Conservation (phyloP, 1,140 invertebrate species). For the Monochamus saltuarius region DNA sequence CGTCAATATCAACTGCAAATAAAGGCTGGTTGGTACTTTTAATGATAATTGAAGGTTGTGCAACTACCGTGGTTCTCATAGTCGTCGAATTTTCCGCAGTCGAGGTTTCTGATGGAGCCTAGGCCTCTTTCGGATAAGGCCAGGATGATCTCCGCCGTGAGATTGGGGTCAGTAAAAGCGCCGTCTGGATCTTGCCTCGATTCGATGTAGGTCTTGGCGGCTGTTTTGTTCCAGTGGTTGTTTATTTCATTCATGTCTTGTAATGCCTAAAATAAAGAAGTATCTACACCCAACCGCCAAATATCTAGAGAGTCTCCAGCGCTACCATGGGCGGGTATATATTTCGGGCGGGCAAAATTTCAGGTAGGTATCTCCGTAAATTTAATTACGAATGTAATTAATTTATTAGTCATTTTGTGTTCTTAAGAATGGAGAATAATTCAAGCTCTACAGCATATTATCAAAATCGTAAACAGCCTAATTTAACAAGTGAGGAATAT, state of each 20-base stretch:
- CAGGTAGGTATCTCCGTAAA: too few species aligned
- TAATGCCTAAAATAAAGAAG: slow-evolving; percentile 59
- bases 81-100: slow-evolving; percentile 61
- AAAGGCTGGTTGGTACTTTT: background rate
- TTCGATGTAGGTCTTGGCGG: slow-evolving; percentile 71
- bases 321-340: too few species aligned
- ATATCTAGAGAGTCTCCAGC: too few species aligned
- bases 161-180: slow-evolving; percentile 71
- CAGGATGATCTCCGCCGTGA: slow-evolving; percentile 74
- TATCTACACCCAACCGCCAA: too few species aligned
- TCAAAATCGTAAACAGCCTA: too few species aligned
- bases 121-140: slow-evolving; percentile 64
- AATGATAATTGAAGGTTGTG: too few species aligned
- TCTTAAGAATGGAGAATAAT: too few species aligned
- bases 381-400: too few species aligned
- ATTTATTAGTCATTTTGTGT: too few species aligned
- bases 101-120: slow-evolving; percentile 65
- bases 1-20: slow-evolving; percentile 48
- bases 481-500: too few species aligned
- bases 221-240: slow-evolving; percentile 72
- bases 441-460: too few species aligned
- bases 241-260: slow-evolving; percentile 65
- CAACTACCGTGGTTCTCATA: slow-evolving; percentile 48
- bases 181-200: slow-evolving; percentile 72
- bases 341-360: too few species aligned